Evolutionary conservation across 2,797 vertebrate genomes (phyloP).

Genomic region (Acestrorhynchus altus): DNA sequence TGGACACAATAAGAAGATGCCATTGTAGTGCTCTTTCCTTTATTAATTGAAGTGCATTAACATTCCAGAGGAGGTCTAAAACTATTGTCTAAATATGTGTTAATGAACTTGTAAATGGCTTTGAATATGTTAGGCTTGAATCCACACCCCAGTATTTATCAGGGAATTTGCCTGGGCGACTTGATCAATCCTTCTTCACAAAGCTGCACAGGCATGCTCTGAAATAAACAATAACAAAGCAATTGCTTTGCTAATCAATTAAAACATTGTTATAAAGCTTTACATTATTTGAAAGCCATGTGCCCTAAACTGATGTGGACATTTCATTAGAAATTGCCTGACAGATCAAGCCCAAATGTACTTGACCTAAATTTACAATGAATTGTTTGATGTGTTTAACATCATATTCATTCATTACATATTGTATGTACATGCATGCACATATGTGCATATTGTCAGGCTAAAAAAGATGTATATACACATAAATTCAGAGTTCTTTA

Average conservation of each 20-base stretch:
- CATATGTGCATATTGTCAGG: too few relatives aligned
- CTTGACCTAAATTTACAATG: too few relatives aligned
- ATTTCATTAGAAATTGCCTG: too few relatives aligned
- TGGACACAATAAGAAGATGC: not conserved
- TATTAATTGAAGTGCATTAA: not conserved
- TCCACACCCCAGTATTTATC: not conserved
- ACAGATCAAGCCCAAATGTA: too few relatives aligned
- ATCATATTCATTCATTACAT: too few relatives aligned
- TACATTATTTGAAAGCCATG: not conserved
- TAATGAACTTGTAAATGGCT: constrained; percentile 16
- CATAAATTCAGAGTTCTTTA: too few relatives aligned
- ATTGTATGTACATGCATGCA: too few relatives aligned
- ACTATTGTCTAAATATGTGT: constrained; percentile 3
- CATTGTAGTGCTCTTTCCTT: not conserved
- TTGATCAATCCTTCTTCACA: constrained; percentile 5
- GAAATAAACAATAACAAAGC: not conserved
- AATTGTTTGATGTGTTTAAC: too few relatives aligned
- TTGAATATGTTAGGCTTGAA: not conserved
- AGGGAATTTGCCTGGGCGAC: constrained; percentile 4
- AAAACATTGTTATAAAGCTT: not conserved
- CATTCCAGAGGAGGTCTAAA: constrained; percentile 1
- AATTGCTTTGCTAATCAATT: not conserved
- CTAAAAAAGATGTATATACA: too few relatives aligned
- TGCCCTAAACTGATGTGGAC: too few relatives aligned
- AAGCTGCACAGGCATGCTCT: not conserved